These are phyloP conservation scores for Neopipo cinnamomea DNA, from an alignment of 2,113 vertebrate species.

Conservation along the genomic window DNA sequence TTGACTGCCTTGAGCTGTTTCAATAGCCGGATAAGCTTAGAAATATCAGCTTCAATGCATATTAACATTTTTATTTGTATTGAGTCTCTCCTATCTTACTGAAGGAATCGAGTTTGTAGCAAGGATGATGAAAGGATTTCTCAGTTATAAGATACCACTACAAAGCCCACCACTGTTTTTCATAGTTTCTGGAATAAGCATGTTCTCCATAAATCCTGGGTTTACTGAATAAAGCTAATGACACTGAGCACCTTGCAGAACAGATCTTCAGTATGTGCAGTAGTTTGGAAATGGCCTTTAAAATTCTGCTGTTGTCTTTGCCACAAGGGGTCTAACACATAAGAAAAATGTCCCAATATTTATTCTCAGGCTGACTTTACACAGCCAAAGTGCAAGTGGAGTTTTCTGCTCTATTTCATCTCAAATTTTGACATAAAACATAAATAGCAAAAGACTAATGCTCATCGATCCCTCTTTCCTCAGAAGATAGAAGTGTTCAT, in stretches of 20 bases:
- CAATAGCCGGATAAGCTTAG: not conserved
- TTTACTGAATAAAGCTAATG: not conserved
- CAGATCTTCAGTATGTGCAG: not conserved
- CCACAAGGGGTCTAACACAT: not conserved
- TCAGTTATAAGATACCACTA: not conserved
- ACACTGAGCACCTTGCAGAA: not conserved
- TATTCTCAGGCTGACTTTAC: not conserved
- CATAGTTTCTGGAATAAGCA: not conserved
- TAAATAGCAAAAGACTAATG: not conserved
- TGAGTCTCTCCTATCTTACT: not conserved
- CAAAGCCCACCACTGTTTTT: not conserved
- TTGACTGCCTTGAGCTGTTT: not conserved
- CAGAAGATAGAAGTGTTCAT: not conserved
- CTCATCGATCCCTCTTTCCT: not conserved
- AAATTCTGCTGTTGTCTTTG: not conserved
- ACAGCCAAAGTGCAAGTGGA: not conserved
- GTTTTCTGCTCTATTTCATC: slow-evolving; percentile 39
- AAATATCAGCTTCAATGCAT: not conserved
- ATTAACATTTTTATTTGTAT: not conserved
- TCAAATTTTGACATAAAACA: slow-evolving; percentile 38
- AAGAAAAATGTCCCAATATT: not conserved
- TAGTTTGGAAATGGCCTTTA: not conserved
- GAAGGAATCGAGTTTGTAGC: not conserved
- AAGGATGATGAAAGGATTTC: not conserved
- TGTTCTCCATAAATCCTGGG: not conserved